Evolutionary conservation across 2,888 invertebrate species (phyloP).

Genomic region (Junonia oenone): DNA sequence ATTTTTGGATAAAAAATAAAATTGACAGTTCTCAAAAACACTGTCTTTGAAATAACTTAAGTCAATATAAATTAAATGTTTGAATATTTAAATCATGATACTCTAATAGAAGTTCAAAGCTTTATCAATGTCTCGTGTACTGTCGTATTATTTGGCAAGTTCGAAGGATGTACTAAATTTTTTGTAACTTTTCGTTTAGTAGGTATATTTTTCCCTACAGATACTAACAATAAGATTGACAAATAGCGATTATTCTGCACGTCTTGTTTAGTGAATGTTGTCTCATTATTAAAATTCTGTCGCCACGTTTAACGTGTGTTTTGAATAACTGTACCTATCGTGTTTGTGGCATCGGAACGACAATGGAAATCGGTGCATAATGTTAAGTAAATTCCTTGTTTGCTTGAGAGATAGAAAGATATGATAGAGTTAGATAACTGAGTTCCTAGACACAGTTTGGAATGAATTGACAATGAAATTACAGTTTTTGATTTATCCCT

Average conservation of each 20-base stretch:
- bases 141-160: too few species aligned
- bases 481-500: too few species aligned
- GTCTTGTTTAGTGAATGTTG: conserved; percentile 38
- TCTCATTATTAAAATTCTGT: conserved; percentile 37
- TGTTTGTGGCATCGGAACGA: neutral
- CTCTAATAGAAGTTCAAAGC: too few species aligned
- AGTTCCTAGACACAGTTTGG: too few species aligned
- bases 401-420: neutral
- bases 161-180: too few species aligned
- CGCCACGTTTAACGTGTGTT: conserved; percentile 10
- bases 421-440: too few species aligned
- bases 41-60: too few species aligned
- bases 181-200: neutral
- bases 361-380: neutral
- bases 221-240: neutral
- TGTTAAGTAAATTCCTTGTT: neutral
- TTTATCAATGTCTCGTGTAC: too few species aligned
- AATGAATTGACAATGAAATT: too few species aligned
- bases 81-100: too few species aligned
- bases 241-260: neutral
- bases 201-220: neutral
- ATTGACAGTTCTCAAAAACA: neutral
- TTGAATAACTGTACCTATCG: conserved; percentile 20
- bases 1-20: too few species aligned
- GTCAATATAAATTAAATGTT: too few species aligned